Base-by-base conservation (phyloP, 2,888 invertebrate species). In the Apodemia mormo region DNA sequence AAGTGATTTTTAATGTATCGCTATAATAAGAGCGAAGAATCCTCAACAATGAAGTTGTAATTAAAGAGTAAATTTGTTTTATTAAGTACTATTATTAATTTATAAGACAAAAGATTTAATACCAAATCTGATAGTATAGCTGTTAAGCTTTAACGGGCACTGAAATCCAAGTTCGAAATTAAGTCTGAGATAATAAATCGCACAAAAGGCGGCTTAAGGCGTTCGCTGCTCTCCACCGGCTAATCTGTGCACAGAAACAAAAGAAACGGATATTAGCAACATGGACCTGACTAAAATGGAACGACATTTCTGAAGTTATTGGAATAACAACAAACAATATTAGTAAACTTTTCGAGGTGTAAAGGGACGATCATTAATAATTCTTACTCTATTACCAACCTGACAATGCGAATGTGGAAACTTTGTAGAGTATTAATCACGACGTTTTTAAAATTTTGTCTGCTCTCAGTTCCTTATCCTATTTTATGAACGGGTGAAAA, bases 231-330 rank as follows among this genome's bases (percentile, higher is more conserved):
- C 52, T 52, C 12, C 7, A 52, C 52, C 3, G 49, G 12, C 52
- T 52, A 52, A 52, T n/a, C 52, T 12, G 52, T 12, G 6, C 52
- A 10, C 52, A 52, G 52, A 52, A 52, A 52, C 52, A 52, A 52
- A 52, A 52, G 52, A 52, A 52, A 52, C 52, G n/a, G 12, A 12
- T 52, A n/a, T 52, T 52, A 52, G 52, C 52, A 52, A 52, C 52
- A 12, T 52, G 6, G 52, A 52, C 5, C 14, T n/a, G 52, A 7
- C 52, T 52, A 7, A n/a, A 52, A n/a, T n/a, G 52, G 52, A n/a
- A 52, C 52, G 52, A n/a, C 52, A 52, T 52, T 52, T 52, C 52
- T 52, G 52, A 6, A 52, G 12, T 52, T 52, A n/a, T 52, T 52
- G 52, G 52, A 0, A n/a, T n/a, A 6, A 52, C 6, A 45, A 52